Evolutionary conservation across 2,113 vertebrate genomes (phyloP).

Genomic region (Cathartes aura): DNA sequence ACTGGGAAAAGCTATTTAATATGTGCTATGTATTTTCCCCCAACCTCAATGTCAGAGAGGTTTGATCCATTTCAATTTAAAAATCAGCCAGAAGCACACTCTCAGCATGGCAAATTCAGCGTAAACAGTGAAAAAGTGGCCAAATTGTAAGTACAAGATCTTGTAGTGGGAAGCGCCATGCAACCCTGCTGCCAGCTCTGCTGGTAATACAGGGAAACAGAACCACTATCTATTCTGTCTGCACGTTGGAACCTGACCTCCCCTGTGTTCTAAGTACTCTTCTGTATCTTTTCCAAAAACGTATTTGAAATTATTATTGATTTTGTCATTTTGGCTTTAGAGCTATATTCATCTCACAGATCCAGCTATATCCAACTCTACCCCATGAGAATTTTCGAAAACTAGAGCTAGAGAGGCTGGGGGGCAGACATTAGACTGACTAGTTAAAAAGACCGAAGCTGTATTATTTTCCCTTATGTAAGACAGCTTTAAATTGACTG

Average conservation of each 20-base stretch:
- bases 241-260: not conserved
- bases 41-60: not conserved
- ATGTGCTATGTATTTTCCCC: not conserved
- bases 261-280: not conserved
- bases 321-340: slow-evolving; percentile 53
- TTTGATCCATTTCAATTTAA: slow-evolving; percentile 32
- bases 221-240: not conserved
- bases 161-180: not conserved
- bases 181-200: slow-evolving; percentile 44
- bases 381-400: not conserved
- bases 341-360: slow-evolving; percentile 4
- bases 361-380: not conserved
- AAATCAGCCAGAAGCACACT: slow-evolving; percentile 18
- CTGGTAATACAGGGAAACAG: slow-evolving; percentile 5
- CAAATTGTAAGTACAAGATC: not conserved
- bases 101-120: slow-evolving; percentile 28
- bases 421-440: not conserved
- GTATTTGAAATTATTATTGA: slow-evolving; percentile 58
- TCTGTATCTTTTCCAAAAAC: slow-evolving; percentile 13
- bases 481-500: slow-evolving; percentile 3
- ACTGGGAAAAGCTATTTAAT: not conserved
- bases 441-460: not conserved
- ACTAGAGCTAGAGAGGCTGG: not conserved
- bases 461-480: not conserved
- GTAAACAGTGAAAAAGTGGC: not conserved